Base-by-base conservation (phyloP, 2,113 vertebrate genomes). In the Corapipo altera region DNA sequence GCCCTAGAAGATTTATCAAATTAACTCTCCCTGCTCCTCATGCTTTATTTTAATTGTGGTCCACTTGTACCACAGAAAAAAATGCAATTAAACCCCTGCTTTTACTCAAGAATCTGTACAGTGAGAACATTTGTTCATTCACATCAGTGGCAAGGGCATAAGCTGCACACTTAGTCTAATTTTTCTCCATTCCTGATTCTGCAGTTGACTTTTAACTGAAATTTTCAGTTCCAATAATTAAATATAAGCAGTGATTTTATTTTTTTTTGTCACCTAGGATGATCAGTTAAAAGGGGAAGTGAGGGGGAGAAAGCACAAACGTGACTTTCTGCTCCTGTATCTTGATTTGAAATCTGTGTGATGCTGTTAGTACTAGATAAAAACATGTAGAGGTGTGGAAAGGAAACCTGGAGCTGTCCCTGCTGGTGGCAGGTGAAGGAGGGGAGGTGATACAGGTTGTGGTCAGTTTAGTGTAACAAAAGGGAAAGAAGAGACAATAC, bases 211-310 rank as follows among this genome's bases (percentile, higher is more conserved):
- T n/a, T 73, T 35, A 85, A 49, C 62, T 46, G 75, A 93, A 33
- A 35, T 77, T 77, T 93, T 88, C 59, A 92, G 62, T 55, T 86
- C 52, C 21, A 17, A 80, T n/a, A 83, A 83, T 93, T 90, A 85
- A 62, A 81, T 41, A 55, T 59, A 64, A 86, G 41, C n/a, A 59
- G 83, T 10, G 5, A 6, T 65, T 11, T 10, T 32, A 20, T 46
- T n/a, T 28, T 28, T 52, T 39, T 43, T 23, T 5, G 4, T 0
- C 15, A 32, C 19, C 16, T 32, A 43, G 33, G 23, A 49, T 73
- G 61, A 67, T 78, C 66, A 52, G 21, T 71, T 65, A 55, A 67
- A 82, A 76, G 33, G 26, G 27, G 30, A 55, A 41, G 14, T 22
- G 11, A 24, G 41, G 3, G 1, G 17, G 15, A 3, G n/a, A 11